phyloP scores from a whole-genome alignment of 1,140 invertebrate species.

The Drosophila lini region DNA sequence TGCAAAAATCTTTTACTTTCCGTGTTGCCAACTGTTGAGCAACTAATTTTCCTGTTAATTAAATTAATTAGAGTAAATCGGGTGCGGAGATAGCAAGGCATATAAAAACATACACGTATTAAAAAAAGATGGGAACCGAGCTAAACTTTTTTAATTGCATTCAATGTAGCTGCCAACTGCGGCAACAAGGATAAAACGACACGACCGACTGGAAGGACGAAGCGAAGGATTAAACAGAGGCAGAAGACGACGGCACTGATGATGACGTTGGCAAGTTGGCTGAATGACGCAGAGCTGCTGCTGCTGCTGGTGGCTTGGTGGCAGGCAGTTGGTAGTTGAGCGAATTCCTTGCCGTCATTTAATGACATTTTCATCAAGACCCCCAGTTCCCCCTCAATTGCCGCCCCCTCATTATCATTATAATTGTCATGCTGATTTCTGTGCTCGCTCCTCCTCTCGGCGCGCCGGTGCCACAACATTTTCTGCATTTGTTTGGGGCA shows the following conservation, averaged over 20 bases:
- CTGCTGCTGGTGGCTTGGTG: constrained; percentile 2
- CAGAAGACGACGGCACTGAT: constrained; percentile 24
- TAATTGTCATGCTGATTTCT: constrained; percentile 81
- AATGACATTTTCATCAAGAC: constrained; percentile 78
- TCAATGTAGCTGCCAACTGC: constrained; percentile 76
- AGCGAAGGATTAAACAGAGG: not conserved
- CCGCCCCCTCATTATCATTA: constrained; percentile 77
- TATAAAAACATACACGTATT: constrained; percentile 31
- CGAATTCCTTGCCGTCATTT: constrained; percentile 71
- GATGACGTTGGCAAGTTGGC: constrained; percentile 59
- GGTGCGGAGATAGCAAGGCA: constrained; percentile 5
- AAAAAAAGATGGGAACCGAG: constrained; percentile 27
- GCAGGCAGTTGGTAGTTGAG: constrained; percentile 13
- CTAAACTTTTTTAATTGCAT: constrained; percentile 80
- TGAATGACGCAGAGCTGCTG: constrained; percentile 40
- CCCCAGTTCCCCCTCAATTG: not conserved
- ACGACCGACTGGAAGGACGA: constrained; percentile 2
- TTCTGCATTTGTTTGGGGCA: constrained; percentile 65
- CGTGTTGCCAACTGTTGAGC: constrained; percentile 62
- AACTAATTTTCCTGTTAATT: constrained; percentile 78
- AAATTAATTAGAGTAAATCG: constrained; percentile 69
- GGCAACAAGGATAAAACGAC: constrained; percentile 28
- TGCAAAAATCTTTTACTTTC: constrained; percentile 48
- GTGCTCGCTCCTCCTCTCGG: constrained; percentile 17
- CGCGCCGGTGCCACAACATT: constrained; percentile 33